These are phyloP conservation scores for Brienomyrus longianalis DNA, from an alignment of 2,113 vertebrate species.

Conservation along the genomic window DNA sequence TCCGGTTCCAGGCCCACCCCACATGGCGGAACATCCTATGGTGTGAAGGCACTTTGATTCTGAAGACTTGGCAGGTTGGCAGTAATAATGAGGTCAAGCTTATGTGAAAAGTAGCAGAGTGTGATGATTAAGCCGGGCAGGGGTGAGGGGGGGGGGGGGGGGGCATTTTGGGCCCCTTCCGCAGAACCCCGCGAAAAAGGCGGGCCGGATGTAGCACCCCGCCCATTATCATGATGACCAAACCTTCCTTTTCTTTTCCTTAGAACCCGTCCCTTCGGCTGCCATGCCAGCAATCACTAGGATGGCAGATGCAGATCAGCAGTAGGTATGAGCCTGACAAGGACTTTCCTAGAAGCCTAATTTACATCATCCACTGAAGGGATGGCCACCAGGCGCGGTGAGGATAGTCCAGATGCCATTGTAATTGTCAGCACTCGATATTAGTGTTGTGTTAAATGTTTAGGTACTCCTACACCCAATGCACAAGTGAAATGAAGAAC, in stretches of 20 bases:
- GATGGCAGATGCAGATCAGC: background rate
- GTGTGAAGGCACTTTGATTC: background rate
- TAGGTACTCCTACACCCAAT: background rate
- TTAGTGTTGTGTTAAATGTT: background rate
- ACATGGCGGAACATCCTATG: background rate
- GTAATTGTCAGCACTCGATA: background rate
- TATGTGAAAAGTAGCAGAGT: background rate
- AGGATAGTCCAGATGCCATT: background rate
- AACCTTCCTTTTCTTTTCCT: background rate
- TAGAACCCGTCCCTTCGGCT: background rate
- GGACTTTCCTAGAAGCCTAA: background rate
- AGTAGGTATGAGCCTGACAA: background rate
- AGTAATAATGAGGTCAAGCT: background rate
- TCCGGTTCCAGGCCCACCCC: background rate
- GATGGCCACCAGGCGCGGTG: background rate
- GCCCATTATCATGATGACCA: background rate
- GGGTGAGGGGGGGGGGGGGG: no score
- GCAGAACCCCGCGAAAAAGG: background rate
- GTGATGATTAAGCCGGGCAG: background rate
- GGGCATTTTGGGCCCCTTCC: background rate
- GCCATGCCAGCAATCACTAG: background rate
- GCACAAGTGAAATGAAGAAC: background rate
- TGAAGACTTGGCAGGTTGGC: background rate
- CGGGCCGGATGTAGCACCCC: background rate
- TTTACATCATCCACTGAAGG: background rate